These are phyloP conservation scores for Aurelia aurita complex sp. Pacific DNA, from an alignment of 30 jellyfish, hydroid and myxozoan genomes.

Conservation along the genomic window DNA sequence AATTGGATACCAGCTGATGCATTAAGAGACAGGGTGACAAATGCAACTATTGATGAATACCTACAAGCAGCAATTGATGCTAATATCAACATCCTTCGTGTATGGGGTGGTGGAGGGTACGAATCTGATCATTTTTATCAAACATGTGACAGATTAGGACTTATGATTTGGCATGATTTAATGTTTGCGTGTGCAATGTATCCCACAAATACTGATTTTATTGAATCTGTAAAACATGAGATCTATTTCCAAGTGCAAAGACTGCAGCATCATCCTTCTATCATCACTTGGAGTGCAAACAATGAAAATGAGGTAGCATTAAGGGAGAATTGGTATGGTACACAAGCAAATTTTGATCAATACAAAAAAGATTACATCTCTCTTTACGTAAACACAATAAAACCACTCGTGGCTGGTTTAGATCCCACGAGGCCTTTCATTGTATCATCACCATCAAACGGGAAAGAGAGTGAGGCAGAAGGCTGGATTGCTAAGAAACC, in stretches of 20 bases:
- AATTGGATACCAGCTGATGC: conserved; percentile 96
- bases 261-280: conserved; percentile 79
- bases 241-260: conserved; percentile 65
- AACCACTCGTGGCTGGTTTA: conserved; percentile 43
- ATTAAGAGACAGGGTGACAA: conserved; percentile 71
- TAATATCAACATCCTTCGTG: conserved; percentile 86
- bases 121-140: conserved; percentile 79
- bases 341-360: not conserved
- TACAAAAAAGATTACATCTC: conserved; percentile 49
- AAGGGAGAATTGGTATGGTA: conserved; percentile 78
- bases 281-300: conserved; percentile 91
- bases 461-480: conserved; percentile 53
- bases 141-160: conserved; percentile 69
- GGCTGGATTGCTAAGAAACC: conserved; percentile 85
- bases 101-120: conserved; percentile 98
- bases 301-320: conserved; percentile 96
- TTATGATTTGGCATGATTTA: conserved; percentile 90
- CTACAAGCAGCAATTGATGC: conserved; percentile 71
- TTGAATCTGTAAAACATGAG: conserved; percentile 59
- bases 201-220: conserved; percentile 71
- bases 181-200: conserved; percentile 97
- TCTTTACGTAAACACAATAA: conserved; percentile 67
- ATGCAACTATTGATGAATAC: conserved; percentile 22
- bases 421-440: conserved; percentile 84
- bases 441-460: conserved; percentile 96